Percentiles rank a stretch among this genome's conserved stretches.
Evolutionary conservation across 2,113 vertebrate genomes (phyloP).

Genomic region (Hiodon tergisus): DNA sequence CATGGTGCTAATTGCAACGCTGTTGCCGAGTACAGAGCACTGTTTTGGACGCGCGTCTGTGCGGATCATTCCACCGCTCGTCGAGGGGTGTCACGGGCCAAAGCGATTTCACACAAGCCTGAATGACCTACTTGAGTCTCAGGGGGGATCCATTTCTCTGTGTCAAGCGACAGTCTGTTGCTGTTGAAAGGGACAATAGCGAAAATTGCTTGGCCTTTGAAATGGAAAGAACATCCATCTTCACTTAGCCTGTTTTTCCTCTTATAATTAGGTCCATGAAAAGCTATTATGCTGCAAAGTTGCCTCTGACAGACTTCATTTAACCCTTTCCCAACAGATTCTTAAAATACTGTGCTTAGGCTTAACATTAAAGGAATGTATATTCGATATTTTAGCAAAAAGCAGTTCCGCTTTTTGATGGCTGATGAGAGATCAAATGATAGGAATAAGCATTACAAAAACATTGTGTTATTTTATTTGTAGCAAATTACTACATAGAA

Average conservation of each 20-base stretch:
- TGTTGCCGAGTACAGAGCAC: not conserved
- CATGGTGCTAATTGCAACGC: not conserved
- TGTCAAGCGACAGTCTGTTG: slow-evolving; percentile 15
- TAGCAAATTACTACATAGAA: too few species aligned
- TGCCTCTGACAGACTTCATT: slow-evolving; percentile 33
- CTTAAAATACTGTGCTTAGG: too few species aligned
- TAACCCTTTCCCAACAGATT: not conserved
- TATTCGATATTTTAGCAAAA: too few species aligned
- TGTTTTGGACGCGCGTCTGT: not conserved
- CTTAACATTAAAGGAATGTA: too few species aligned
- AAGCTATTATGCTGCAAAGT: slow-evolving; percentile 22
- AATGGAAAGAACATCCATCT: slow-evolving; percentile 27
- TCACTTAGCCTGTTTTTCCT: slow-evolving; percentile 5
- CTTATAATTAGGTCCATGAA: slow-evolving; percentile 36
- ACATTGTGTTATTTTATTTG: too few species aligned
- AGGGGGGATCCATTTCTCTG: slow-evolving; percentile 16
- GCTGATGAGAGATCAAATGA: too few species aligned
- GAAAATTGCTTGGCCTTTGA: slow-evolving; percentile 22
- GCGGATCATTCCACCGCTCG: slow-evolving; percentile 7
- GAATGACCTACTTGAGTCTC: slow-evolving; percentile 25
- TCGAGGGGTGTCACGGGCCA: slow-evolving; percentile 23
- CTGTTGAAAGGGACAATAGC: slow-evolving; percentile 12
- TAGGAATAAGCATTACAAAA: too few species aligned
- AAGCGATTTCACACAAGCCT: slow-evolving; percentile 25
- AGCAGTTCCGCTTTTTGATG: too few species aligned